Percentiles rank a stretch among this genome's conserved stretches.
phyloP scores from a whole-genome alignment of 2,113 vertebrate genomes.

The Varanus komodoensis region DNA sequence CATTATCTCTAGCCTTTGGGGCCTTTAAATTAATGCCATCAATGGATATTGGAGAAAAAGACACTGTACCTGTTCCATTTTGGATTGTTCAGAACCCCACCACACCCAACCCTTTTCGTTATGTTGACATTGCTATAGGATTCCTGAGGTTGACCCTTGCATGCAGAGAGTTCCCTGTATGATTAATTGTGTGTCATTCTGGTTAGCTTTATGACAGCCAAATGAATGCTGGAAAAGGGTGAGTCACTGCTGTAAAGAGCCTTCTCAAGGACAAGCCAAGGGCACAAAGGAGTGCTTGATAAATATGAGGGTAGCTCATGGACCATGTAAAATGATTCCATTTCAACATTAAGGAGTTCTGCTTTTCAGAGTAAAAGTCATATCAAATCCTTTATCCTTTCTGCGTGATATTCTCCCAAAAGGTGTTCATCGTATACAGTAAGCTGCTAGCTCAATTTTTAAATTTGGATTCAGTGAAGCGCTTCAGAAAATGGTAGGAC shows the following conservation, averaged over 20 bases:
- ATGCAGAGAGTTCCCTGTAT: neutral
- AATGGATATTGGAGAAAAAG: neutral
- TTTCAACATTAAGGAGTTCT: neutral
- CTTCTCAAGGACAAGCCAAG: conserved; percentile 69
- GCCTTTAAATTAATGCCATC: neutral
- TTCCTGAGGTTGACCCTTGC: conserved; percentile 35
- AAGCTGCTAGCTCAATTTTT: neutral
- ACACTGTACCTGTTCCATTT: neutral
- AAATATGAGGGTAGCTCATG: neutral
- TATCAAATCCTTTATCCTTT: neutral
- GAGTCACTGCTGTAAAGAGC: conserved; percentile 65
- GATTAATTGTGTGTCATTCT: conserved; percentile 18
- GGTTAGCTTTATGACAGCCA: conserved; percentile 32
- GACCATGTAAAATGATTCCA: neutral
- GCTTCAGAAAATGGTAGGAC: neutral
- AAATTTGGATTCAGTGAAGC: neutral
- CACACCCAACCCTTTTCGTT: neutral
- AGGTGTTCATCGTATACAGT: neutral
- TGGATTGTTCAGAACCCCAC: neutral
- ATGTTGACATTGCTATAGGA: conserved; percentile 14
- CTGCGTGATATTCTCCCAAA: neutral
- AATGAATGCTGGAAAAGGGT: conserved; percentile 35
- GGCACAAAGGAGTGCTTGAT: conserved; percentile 40
- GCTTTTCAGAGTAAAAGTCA: neutral
- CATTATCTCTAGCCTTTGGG: neutral